phyloP scores from a whole-genome alignment of 2,797 vertebrate genomes.

The Arrhamphus sclerolepis region DNA sequence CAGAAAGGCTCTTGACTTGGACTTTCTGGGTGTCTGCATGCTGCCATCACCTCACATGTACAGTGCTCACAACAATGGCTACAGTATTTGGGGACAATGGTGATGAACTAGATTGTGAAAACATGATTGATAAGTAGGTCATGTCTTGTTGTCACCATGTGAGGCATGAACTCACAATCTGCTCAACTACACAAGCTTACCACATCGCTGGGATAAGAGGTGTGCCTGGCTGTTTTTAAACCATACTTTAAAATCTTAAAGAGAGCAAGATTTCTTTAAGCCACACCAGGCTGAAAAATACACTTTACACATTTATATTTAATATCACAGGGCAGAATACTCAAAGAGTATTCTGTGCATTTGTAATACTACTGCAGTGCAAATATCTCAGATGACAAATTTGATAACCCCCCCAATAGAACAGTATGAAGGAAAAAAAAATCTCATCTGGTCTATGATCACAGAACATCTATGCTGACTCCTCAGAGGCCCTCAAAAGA shows the following conservation, averaged over 20 bases:
- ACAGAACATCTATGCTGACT: conserved; percentile 52
- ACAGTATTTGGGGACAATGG: conserved; percentile 75
- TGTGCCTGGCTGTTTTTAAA: conserved; percentile 26
- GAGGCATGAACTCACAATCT: conserved; percentile 72
- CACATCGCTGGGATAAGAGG: conserved; percentile 41
- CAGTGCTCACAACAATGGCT: conserved; percentile 72
- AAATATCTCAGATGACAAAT: not conserved
- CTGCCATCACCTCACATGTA: conserved; percentile 60
- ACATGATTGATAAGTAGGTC: conserved; percentile 81
- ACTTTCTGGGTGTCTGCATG: conserved; percentile 43
- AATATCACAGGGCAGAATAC: not conserved
- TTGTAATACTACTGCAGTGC: not conserved
- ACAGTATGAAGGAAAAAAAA: conserved; percentile 21
- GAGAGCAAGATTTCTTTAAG: not conserved
- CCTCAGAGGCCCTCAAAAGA: conserved; percentile 64
- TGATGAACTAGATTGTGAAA: conserved; percentile 71
- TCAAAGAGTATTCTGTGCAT: not conserved
- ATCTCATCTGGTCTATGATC: conserved; percentile 55
- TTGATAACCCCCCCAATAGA: conserved; percentile 4
- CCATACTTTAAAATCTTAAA: not conserved
- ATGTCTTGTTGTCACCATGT: conserved; percentile 77
- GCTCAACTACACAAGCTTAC: conserved; percentile 41
- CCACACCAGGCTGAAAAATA: not conserved
- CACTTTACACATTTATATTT: not conserved
- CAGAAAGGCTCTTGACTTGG: conserved; percentile 32